phyloP scores from a whole-genome alignment of 2,113 vertebrate species.

The Nothocercus nigrocapillus region DNA sequence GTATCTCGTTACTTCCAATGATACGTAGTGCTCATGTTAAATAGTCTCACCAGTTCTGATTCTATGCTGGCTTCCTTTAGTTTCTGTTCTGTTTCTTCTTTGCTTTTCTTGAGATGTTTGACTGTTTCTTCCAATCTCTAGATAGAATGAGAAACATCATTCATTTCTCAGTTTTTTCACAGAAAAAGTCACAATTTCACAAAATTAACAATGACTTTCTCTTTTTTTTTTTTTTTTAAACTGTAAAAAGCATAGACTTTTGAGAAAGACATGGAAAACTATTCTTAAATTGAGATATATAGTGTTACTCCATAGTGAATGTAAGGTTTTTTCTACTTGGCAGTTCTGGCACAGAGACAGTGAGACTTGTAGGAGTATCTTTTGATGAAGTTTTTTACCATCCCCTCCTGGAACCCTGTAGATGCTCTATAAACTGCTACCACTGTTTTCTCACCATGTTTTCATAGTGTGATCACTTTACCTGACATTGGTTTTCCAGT shows the following conservation, averaged over 20 bases:
- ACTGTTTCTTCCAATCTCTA: constrained; percentile 72
- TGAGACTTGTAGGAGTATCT: not conserved
- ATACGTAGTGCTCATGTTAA: not conserved
- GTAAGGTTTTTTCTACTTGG: not conserved
- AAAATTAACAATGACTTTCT: not conserved
- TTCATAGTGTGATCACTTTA: not conserved
- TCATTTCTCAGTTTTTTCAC: not conserved
- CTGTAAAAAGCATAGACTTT: not conserved
- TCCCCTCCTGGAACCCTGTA: not conserved
- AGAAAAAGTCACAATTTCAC: not conserved
- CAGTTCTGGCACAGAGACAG: not conserved
- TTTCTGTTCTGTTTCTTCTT: constrained; percentile 67
- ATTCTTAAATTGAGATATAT: not conserved
- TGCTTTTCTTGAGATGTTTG: constrained; percentile 65
- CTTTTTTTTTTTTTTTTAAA: not conserved
- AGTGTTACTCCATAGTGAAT: not conserved
- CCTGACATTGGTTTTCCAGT: constrained; percentile 67
- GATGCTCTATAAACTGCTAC: not conserved
- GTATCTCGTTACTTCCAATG: not conserved
- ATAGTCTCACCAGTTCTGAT: constrained; percentile 75
- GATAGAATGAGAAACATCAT: not conserved
- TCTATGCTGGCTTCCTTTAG: constrained; percentile 73
- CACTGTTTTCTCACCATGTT: not conserved
- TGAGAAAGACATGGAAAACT: not conserved
- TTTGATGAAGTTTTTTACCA: not conserved